phyloP scores from a whole-genome alignment of 2,797 vertebrate genomes.

The Decapterus maruadsi region DNA sequence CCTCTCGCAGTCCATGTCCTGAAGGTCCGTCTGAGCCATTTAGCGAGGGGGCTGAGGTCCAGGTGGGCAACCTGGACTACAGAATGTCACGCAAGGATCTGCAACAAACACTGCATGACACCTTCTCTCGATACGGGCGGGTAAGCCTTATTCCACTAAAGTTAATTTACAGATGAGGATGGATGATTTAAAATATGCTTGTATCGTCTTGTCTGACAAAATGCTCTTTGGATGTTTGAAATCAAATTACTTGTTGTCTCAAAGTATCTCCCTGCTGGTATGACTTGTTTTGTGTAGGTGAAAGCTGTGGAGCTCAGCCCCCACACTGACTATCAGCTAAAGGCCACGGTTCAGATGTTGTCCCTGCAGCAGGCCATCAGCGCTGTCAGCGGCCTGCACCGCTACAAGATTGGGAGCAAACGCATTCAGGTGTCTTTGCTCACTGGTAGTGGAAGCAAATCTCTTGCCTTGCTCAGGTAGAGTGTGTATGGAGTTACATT shows the following conservation, averaged over 20 bases:
- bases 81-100: slow-evolving; percentile 96
- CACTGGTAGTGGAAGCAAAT: slow-evolving; percentile 91
- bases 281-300: slow-evolving; percentile 82
- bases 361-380: slow-evolving; percentile 93
- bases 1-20: slow-evolving; percentile 75
- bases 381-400: slow-evolving; percentile 92
- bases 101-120: slow-evolving; percentile 90
- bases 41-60: slow-evolving; percentile 92
- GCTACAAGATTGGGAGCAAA: slow-evolving; percentile 94
- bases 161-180: background rate
- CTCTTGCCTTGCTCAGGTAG: slow-evolving; percentile 92
- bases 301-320: slow-evolving; percentile 94
- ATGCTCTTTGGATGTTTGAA: background rate
- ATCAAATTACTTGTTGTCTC: background rate
- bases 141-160: slow-evolving; percentile 72
- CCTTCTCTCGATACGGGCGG: slow-evolving; percentile 93
- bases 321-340: slow-evolving; percentile 97
- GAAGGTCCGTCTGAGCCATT: slow-evolving; percentile 88
- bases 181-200: background rate
- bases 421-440: slow-evolving; percentile 95
- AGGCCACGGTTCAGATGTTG: slow-evolving; percentile 93
- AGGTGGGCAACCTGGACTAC: slow-evolving; percentile 96
- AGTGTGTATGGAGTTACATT: background rate
- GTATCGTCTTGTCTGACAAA: background rate
- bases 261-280: background rate